Conservation (phyloP, 2,113 vertebrate genomes). For the Aramus guarauna region DNA sequence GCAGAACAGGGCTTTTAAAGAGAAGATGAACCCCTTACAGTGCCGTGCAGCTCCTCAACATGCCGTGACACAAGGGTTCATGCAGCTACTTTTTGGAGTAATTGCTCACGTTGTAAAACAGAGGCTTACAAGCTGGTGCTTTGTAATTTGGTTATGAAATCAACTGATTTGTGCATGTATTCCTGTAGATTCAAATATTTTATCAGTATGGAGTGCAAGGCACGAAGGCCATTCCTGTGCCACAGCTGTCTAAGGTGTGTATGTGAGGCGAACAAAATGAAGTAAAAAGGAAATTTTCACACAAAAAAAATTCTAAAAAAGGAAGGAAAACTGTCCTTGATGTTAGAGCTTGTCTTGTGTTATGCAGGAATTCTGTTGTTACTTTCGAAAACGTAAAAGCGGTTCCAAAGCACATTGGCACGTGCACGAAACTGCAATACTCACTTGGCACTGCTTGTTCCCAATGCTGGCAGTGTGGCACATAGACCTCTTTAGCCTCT, state of each 20-base stretch:
- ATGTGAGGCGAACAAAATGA: neutral
- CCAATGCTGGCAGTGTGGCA: slow-evolving; percentile 77
- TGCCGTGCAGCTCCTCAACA: neutral
- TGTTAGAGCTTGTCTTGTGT: slow-evolving; percentile 69
- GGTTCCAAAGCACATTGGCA: slow-evolving; percentile 80
- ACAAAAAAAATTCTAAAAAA: slow-evolving; percentile 17
- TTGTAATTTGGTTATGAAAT: slow-evolving; percentile 45
- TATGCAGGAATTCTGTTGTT: slow-evolving; percentile 80
- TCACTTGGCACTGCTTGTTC: slow-evolving; percentile 74
- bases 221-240: neutral
- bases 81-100: slow-evolving; percentile 17
- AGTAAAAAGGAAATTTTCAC: neutral
- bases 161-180: neutral
- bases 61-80: neutral
- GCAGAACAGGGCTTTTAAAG: neutral
- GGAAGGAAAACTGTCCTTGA: slow-evolving; percentile 44
- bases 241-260: neutral
- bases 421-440: slow-evolving; percentile 67
- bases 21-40: neutral
- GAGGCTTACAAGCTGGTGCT: slow-evolving; percentile 34
- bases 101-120: slow-evolving; percentile 28
- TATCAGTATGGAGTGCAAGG: neutral
- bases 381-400: slow-evolving; percentile 77
- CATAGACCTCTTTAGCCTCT: slow-evolving; percentile 81
- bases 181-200: slow-evolving; percentile 33